Percentiles rank a stretch among this genome's conserved stretches.
Evolutionary conservation across 2,113 vertebrate species (phyloP).

Genomic region (Sterrhoptilus dennistouni): DNA sequence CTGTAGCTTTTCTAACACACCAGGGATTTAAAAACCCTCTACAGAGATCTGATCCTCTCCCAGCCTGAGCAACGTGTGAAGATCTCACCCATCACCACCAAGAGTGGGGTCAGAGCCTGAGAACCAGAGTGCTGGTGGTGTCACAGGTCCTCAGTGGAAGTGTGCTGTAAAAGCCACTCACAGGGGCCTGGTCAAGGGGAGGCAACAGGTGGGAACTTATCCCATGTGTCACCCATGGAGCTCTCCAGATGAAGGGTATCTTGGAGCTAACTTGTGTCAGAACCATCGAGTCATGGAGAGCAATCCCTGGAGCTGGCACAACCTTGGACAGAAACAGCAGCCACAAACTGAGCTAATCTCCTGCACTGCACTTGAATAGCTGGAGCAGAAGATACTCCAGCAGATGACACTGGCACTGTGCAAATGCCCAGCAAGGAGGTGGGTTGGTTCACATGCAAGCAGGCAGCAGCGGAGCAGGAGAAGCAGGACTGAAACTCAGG

Average conservation of each 20-base stretch:
- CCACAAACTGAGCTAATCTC: background rate
- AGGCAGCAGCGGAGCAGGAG: background rate
- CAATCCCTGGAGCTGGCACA: background rate
- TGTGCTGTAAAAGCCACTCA: background rate
- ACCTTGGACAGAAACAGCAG: background rate
- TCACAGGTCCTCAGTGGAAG: background rate
- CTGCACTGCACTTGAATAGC: background rate
- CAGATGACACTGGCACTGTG: background rate
- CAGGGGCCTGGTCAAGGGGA: background rate
- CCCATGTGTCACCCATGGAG: rapidly evolving
- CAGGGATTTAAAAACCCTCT: background rate
- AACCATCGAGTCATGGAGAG: background rate
- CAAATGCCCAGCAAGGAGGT: background rate
- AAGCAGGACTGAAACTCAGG: background rate
- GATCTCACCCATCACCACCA: rapidly evolving
- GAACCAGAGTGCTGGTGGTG: background rate
- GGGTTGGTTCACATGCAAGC: background rate
- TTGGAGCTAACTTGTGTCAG: rapidly evolving
- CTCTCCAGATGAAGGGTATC: background rate
- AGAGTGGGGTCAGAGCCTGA: background rate
- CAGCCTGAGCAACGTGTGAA: rapidly evolving
- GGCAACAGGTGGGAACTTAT: background rate
- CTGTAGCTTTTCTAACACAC: background rate
- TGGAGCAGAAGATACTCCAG: background rate
- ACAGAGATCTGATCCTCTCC: background rate